Percentiles rank a stretch among this genome's conserved stretches.
phyloP scores from a whole-genome alignment of 2,797 vertebrate species.

The Sphaeramia orbicularis region DNA sequence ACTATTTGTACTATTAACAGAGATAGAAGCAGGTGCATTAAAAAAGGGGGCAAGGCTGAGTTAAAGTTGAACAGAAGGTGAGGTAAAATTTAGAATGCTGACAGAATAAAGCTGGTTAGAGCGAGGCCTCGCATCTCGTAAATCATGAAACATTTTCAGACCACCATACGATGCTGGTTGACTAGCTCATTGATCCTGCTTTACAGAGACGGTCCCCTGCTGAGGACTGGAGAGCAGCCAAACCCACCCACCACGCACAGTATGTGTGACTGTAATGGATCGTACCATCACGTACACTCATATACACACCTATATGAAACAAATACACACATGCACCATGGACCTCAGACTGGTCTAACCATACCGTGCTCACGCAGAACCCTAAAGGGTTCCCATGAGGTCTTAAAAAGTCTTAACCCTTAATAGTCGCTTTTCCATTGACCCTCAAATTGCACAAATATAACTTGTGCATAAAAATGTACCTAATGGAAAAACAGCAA shows the following conservation, averaged over 20 bases:
- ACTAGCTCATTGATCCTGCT: conserved; percentile 75
- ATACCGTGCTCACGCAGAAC: conserved; percentile 22
- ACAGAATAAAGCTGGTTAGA: conserved; percentile 44
- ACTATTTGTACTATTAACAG: conserved; percentile 18
- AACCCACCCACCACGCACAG: conserved; percentile 48
- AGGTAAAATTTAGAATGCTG: conserved; percentile 36
- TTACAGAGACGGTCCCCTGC: conserved; percentile 56
- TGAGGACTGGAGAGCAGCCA: conserved; percentile 55
- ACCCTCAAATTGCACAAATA: no score
- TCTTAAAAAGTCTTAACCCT: no score
- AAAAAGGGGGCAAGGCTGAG: conserved; percentile 11
- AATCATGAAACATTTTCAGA: conserved; percentile 65
- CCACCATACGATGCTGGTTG: conserved; percentile 61
- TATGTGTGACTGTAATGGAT: conserved; percentile 54
- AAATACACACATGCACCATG: conserved; percentile 17
- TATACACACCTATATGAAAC: neutral
- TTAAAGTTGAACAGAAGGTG: conserved; percentile 52
- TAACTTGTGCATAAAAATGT: no score
- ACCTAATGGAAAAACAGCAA: no score
- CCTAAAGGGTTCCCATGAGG: no score
- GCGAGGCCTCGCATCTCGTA: conserved; percentile 46
- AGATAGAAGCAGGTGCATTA: conserved; percentile 32
- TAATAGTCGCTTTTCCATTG: no score
- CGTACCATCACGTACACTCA: conserved; percentile 11
- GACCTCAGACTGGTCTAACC: conserved; percentile 26